phyloP scores from a whole-genome alignment of 1,140 invertebrate genomes.

The Drosophila aff. region DNA sequence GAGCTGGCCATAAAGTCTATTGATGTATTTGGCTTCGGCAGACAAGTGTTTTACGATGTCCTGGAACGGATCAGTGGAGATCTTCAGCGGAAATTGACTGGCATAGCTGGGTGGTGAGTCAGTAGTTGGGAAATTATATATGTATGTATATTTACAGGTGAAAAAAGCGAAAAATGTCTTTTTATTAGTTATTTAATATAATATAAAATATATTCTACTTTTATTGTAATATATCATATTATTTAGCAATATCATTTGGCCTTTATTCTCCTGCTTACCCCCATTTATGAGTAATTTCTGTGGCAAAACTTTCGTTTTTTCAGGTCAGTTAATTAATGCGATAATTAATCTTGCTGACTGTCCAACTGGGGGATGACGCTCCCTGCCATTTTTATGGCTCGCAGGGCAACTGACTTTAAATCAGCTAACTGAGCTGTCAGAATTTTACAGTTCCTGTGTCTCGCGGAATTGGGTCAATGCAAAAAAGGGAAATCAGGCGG shows the following conservation, averaged over 20 bases:
- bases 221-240: neutral
- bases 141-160: neutral
- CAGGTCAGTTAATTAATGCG: conserved; percentile 80
- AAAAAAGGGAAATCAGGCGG: conserved; percentile 55
- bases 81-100: conserved; percentile 31
- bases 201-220: too few relatives aligned
- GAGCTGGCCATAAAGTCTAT: conserved; percentile 50
- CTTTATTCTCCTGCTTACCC: conserved; percentile 5
- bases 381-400: conserved; percentile 41
- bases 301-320: conserved; percentile 77
- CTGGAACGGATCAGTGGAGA: conserved; percentile 30
- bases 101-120: conserved; percentile 33
- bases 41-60: conserved; percentile 41
- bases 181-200: neutral
- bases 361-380: conserved; percentile 33
- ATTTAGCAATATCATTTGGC: neutral
- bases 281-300: conserved; percentile 31
- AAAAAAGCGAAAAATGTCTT: neutral
- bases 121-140: neutral
- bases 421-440: conserved; percentile 79
- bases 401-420: conserved; percentile 62
- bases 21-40: conserved; percentile 56
- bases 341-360: conserved; percentile 77
- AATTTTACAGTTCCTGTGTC: conserved; percentile 70
- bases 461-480: conserved; percentile 59